phyloP scores from a whole-genome alignment of 2,888 invertebrate genomes.

The Ashinkailepas kermadecensis region DNA sequence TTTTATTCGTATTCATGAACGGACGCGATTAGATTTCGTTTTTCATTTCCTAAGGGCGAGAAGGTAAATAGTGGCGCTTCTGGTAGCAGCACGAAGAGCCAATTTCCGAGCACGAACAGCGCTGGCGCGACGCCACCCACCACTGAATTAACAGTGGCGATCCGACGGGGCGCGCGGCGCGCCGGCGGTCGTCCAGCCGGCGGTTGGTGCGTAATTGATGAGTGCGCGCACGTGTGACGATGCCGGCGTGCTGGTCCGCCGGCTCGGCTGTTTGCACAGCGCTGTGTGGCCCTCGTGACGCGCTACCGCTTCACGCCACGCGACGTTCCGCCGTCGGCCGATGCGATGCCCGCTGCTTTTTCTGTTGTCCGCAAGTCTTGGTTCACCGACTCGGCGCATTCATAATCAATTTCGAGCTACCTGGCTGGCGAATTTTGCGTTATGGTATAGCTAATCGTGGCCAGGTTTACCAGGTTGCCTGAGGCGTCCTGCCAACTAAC shows the following conservation, averaged over 20 bases:
- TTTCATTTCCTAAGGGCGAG: slow-evolving; percentile 11
- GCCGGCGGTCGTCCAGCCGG: not conserved
- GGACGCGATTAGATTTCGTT: slow-evolving; percentile 16
- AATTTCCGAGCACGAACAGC: not conserved
- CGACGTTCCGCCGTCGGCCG: not conserved
- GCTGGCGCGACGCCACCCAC: not conserved
- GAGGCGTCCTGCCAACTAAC: no score
- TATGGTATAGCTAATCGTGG: not conserved
- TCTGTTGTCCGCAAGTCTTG: not conserved
- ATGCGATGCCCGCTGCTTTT: not conserved
- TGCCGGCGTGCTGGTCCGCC: not conserved
- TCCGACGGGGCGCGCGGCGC: not conserved
- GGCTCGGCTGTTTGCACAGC: not conserved
- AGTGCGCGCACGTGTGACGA: not conserved
- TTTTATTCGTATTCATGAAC: slow-evolving; percentile 23
- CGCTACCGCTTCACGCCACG: not conserved
- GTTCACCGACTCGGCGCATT: not conserved
- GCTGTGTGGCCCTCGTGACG: not conserved
- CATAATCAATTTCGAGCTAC: not conserved
- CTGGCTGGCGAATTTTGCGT: not conserved
- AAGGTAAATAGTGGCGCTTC: slow-evolving; percentile 16
- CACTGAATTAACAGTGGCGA: not conserved
- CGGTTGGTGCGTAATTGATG: not conserved
- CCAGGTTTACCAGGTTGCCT: no score
- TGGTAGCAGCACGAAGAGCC: slow-evolving; percentile 8